A percentile compares a stretch with the other conserved stretches of the same genome.
Conservation (phyloP, 53 echinoderm and acorn worm species). For the Paracentrotus lividus region DNA sequence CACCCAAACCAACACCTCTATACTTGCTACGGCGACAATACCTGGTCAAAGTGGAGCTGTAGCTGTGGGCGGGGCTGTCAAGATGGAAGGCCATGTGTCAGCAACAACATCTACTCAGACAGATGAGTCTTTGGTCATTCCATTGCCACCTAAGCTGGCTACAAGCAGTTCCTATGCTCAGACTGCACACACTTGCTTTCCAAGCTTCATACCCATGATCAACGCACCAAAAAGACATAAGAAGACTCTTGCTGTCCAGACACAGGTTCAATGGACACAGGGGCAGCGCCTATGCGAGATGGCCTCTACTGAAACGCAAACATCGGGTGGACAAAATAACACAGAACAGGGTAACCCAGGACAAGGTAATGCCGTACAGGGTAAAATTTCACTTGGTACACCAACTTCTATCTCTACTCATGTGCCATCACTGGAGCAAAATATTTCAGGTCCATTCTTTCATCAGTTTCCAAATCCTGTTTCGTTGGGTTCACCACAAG, state of each 20-base stretch:
- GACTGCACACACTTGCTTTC: conserved; percentile 61
- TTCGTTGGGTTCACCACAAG: background rate
- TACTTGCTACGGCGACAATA: background rate
- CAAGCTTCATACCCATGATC: conserved; percentile 29
- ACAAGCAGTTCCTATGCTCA: conserved; percentile 45
- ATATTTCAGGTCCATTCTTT: conserved; percentile 2
- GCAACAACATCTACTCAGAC: conserved; percentile 64
- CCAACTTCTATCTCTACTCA: background rate
- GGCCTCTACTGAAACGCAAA: conserved; percentile 51
- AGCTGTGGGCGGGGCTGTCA: background rate
- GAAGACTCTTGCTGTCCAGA: conserved; percentile 63
- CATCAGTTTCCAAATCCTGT: background rate
- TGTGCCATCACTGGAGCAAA: background rate
- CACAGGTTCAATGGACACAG: conserved; percentile 2
- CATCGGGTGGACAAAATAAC: conserved; percentile 12
- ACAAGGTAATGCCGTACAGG: background rate
- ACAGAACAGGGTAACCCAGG: conserved; percentile 9
- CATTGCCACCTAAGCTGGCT: conserved; percentile 2
- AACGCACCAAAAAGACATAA: conserved; percentile 58
- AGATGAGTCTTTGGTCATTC: conserved; percentile 25
- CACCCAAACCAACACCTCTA: background rate
- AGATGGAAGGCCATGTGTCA: background rate
- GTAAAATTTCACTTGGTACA: background rate
- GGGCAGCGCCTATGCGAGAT: background rate
- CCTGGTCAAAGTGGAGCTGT: background rate